Conservation (phyloP, 2,113 vertebrate species). For the Lophotis ruficrista region DNA sequence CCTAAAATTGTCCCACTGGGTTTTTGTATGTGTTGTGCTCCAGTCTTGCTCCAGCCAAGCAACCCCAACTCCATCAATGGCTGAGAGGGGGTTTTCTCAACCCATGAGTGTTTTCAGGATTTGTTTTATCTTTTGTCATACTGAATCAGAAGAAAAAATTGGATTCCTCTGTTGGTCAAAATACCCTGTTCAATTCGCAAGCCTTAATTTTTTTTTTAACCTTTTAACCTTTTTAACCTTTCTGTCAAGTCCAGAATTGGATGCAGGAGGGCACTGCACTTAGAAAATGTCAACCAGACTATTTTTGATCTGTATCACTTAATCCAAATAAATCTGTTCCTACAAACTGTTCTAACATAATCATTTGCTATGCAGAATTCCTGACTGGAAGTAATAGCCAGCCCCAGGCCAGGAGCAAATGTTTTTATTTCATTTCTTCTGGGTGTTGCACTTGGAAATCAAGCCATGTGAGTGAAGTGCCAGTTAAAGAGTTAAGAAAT, state of each 20-base stretch:
- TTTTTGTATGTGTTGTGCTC: background rate
- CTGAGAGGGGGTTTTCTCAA: background rate
- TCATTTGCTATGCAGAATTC: background rate
- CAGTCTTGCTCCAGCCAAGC: background rate
- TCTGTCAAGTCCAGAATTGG: background rate
- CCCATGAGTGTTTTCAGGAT: background rate
- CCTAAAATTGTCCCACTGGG: background rate
- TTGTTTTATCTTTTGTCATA: background rate
- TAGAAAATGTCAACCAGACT: background rate
- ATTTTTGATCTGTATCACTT: background rate
- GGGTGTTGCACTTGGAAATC: background rate
- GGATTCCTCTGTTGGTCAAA: background rate
- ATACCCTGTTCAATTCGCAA: background rate
- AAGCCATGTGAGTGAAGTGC: background rate
- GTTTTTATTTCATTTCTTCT: background rate
- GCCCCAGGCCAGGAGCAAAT: background rate
- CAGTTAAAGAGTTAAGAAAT: background rate
- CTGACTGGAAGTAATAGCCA: background rate
- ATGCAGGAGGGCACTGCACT: background rate
- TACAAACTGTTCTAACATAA: background rate
- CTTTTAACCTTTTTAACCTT: background rate
- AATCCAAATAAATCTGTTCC: background rate
- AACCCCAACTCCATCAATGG: rapidly evolving
- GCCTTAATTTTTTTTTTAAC: background rate
- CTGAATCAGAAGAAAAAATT: background rate